phyloP scores from a whole-genome alignment of 2,888 invertebrate species.

The Lordiphosa andalusiaca region DNA sequence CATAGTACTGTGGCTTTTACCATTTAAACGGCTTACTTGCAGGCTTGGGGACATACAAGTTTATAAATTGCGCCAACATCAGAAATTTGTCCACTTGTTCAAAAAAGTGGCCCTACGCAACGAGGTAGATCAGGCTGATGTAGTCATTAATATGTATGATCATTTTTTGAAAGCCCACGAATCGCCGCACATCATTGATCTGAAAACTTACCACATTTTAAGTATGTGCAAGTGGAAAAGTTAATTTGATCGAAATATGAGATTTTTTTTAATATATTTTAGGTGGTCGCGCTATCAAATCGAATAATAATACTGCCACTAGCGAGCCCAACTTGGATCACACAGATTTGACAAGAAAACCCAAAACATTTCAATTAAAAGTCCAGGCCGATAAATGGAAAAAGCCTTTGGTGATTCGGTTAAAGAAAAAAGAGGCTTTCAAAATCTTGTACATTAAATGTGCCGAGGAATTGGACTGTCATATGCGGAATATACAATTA shows the following conservation, averaged over 20 bases:
- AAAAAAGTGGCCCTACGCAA: constrained; percentile 68
- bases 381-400: constrained; percentile 74
- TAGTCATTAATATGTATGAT: constrained; percentile 68
- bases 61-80: constrained; percentile 69
- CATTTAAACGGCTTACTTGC: too few relatives aligned
- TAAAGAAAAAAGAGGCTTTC: constrained; percentile 67
- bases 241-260: neutral
- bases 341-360: constrained; percentile 29
- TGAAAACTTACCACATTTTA: constrained; percentile 70
- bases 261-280: neutral
- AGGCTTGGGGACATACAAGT: constrained; percentile 69
- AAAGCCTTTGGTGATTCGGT: constrained; percentile 59
- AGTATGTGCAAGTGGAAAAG: constrained; percentile 47
- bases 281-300: constrained; percentile 64
- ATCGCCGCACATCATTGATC: constrained; percentile 69
- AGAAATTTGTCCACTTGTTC: constrained; percentile 74
- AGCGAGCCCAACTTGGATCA: neutral
- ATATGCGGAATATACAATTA: constrained; percentile 41
- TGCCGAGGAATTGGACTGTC: constrained; percentile 71
- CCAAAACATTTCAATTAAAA: constrained; percentile 69
- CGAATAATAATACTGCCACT: constrained; percentile 11
- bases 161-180: constrained; percentile 61
- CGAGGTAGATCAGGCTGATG: constrained; percentile 44
- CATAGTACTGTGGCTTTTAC: too few relatives aligned
- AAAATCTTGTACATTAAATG: constrained; percentile 74